Conservation (phyloP, 35 echinoderm and acorn worm species). For the Anneissia japonica region DNA sequence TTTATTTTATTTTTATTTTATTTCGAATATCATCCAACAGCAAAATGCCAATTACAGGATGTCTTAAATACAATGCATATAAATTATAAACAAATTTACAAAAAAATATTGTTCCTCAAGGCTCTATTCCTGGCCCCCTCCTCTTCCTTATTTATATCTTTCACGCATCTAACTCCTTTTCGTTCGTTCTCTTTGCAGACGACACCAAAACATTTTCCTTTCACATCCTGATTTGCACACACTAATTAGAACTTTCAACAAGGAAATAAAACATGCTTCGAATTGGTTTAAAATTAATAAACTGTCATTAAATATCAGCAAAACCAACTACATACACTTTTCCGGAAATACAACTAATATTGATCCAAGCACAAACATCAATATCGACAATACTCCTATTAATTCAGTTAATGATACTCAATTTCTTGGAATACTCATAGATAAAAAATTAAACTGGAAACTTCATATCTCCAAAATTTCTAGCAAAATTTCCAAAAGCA, state of each 20-base stretch:
- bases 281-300: slow-evolving; percentile 12
- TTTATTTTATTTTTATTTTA: too few relatives aligned
- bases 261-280: neutral
- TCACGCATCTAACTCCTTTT: neutral
- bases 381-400: neutral
- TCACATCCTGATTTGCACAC: neutral
- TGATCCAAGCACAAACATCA: neutral
- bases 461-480: neutral
- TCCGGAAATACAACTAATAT: neutral
- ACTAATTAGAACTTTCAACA: neutral
- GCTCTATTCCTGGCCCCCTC: too few relatives aligned
- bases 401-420: neutral
- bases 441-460: slow-evolving; percentile 5
- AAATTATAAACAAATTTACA: too few relatives aligned
- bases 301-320: neutral
- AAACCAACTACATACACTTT: neutral
- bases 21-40: too few relatives aligned
- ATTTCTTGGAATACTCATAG: neutral
- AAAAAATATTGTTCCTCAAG: too few relatives aligned
- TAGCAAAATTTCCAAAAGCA: neutral
- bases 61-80: too few relatives aligned
- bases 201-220: neutral
- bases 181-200: neutral
- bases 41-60: too few relatives aligned
- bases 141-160: too few relatives aligned